These are phyloP conservation scores for Corythaeola cristata DNA, from an alignment of 2,113 vertebrate genomes.

Conservation along the genomic window DNA sequence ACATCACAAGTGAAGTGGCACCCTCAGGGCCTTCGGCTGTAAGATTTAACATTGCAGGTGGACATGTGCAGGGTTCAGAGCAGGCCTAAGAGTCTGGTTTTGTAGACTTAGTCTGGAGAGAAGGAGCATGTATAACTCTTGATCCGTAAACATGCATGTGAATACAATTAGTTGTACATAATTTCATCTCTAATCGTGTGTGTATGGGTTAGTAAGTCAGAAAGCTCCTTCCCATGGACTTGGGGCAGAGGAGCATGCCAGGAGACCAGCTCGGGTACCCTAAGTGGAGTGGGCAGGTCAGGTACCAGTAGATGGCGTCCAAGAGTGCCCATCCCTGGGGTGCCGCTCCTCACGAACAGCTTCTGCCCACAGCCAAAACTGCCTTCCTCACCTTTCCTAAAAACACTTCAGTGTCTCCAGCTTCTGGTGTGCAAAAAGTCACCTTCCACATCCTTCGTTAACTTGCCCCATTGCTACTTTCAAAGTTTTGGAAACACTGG, in stretches of 20 bases:
- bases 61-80: accelerated
- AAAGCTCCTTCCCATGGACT: background rate
- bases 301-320: background rate
- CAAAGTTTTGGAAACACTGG: background rate
- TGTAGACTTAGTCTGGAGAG: background rate
- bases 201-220: background rate
- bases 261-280: too few relatives aligned
- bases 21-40: background rate
- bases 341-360: background rate
- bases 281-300: background rate
- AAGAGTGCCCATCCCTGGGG: background rate
- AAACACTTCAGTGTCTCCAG: background rate
- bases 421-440: background rate
- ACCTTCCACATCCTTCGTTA: background rate
- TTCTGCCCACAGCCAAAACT: background rate
- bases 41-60: background rate
- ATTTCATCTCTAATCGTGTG: background rate
- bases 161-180: background rate
- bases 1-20: background rate
- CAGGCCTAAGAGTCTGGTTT: background rate
- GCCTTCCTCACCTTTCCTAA: background rate
- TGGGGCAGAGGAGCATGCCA: accelerated
- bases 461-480: background rate
- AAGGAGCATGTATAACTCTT: background rate
- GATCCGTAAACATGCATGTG: background rate